Evolutionary conservation across 2,113 vertebrate species (phyloP), one percentile per base, ranked within the genome.

Genomic region (Ibidorhyncha struthersii): DNA sequence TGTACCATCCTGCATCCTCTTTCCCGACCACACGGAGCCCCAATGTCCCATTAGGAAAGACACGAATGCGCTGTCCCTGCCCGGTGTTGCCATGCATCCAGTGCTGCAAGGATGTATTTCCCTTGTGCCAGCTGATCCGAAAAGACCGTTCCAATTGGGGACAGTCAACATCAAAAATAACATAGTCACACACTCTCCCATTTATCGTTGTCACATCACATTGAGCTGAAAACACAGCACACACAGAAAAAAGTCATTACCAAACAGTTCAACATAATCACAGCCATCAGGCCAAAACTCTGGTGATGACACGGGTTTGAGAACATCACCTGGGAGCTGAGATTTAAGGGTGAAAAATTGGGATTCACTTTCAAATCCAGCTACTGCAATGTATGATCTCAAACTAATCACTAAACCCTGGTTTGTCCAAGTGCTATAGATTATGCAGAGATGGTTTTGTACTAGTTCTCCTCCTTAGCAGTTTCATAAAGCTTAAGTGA

Each of bases 251-350:
- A 67, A 23, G 40, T 20, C 18, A 5, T 52, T 36, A 56, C 41
- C 8, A 78, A 77, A 56, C 1, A 53, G 49, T 6, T 41, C 29
- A 45, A 45, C 14, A 4, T 0, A 1, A 84, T 34, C 56, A n/a
- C 0, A 62, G 55, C 7, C 34, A 17, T 21, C 36, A 62, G 73
- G 55, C 41, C 67, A 63, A 53, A 84, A 53, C 10, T 65, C 82
- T 66, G 43, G 27, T 0, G 0, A 7, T 27, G 36, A 29, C 13
- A n/a, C 0, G 0, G 30, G n/a, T 8, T 36, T 76, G 41, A 58
- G 58, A 86, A 80, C 3, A 2, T 27, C 66, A 59, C 19, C 27
- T 40, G 27, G 34, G 32, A 87, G 47, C 43, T 50, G 56, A 17
- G 9, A 70, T 49, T 30, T 62, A 27, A 62, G 49, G 62, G 6